These are phyloP conservation scores for Sarcophaga variegata DNA, from an alignment of 2,888 invertebrate genomes.

Conservation along the genomic window DNA sequence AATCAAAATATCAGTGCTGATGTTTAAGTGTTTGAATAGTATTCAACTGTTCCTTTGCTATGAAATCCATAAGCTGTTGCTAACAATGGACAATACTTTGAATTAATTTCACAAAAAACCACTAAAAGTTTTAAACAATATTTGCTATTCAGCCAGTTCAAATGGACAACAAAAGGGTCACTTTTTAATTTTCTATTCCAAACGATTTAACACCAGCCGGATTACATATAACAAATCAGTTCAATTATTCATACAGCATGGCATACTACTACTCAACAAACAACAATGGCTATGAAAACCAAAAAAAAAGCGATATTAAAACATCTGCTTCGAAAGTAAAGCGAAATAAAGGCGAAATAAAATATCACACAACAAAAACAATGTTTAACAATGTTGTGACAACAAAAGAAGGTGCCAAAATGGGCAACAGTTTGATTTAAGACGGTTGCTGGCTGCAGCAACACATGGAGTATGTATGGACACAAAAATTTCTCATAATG, in stretches of 20 bases:
- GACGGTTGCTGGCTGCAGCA: slow-evolving; percentile 15
- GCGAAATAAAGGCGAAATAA: slow-evolving; percentile 6
- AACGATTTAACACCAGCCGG: slow-evolving; percentile 46
- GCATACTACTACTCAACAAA: neutral
- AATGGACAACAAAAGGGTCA: no score
- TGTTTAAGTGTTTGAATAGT: no score
- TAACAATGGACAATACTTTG: no score
- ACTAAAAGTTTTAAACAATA: no score
- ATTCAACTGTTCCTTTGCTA: no score
- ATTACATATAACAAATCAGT: slow-evolving; percentile 17
- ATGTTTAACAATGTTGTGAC: slow-evolving; percentile 64
- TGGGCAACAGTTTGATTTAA: slow-evolving; percentile 55
- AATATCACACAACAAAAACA: neutral
- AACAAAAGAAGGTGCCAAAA: slow-evolving; percentile 71
- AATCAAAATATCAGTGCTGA: no score
- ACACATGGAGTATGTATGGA: neutral
- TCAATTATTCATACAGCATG: neutral
- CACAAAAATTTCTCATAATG: neutral
- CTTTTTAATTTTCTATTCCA: slow-evolving; percentile 24
- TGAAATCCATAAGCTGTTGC: no score
- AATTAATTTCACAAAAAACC: no score
- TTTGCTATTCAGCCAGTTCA: no score
- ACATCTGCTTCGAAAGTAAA: slow-evolving; percentile 26
- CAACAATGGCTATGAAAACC: neutral
- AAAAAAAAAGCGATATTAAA: slow-evolving; percentile 12